A percentile compares a stretch with the other conserved stretches of the same genome.
These are phyloP conservation scores for Eutrigla gurnardus DNA, from an alignment of 2,797 vertebrate genomes.

Conservation along the genomic window DNA sequence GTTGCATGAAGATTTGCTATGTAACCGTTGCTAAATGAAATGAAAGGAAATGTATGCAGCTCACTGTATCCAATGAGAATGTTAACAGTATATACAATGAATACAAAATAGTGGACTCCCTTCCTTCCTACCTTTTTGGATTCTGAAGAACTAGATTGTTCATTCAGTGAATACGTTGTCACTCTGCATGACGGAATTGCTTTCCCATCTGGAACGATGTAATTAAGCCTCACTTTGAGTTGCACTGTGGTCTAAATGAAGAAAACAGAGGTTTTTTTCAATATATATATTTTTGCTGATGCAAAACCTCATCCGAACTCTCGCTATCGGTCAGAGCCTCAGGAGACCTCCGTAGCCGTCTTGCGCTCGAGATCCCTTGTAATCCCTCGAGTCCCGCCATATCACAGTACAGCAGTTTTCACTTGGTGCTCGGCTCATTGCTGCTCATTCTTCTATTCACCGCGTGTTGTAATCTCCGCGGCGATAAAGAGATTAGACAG, in stretches of 20 bases:
- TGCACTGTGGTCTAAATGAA: neutral
- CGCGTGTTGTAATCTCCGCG: constrained; percentile 73
- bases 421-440: constrained; percentile 31
- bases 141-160: constrained; percentile 3
- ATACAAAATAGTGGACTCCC: neutral
- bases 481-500: constrained; percentile 82
- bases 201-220: neutral
- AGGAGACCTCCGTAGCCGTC: constrained; percentile 19
- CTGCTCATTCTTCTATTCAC: constrained; percentile 50
- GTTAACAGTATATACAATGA: neutral
- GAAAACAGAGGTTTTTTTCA: neutral
- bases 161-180: neutral
- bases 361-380: constrained; percentile 21
- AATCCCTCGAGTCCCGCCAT: constrained; percentile 39
- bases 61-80: neutral
- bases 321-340: constrained; percentile 12
- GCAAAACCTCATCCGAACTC: neutral
- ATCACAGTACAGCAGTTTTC: constrained; percentile 43
- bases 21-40: neutral
- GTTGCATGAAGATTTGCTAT: neutral
- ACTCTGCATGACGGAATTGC: neutral
- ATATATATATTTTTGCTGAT: neutral
- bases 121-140: neutral
- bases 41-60: neutral
- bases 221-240: neutral